These are phyloP conservation scores for Rousettus madagascariensis DNA, from an alignment of 2,797 vertebrate genomes.

Conservation along the genomic window DNA sequence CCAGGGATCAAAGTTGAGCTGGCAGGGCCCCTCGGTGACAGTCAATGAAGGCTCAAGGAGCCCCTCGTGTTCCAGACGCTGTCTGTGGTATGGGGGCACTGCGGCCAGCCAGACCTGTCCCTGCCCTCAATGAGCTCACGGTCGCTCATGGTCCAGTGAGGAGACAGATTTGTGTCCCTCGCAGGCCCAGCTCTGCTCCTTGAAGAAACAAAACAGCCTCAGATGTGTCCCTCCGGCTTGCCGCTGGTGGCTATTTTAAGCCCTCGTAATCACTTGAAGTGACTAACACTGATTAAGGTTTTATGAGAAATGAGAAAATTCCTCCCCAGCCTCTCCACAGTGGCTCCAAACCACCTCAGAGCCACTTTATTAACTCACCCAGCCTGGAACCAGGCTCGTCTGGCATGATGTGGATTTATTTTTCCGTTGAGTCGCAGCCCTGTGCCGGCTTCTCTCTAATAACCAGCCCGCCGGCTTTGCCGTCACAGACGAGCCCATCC, in stretches of 20 bases:
- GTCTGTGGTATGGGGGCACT: accelerated
- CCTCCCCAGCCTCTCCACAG: constrained; percentile 68
- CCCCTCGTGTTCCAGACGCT: background rate
- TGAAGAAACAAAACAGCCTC: constrained; percentile 69
- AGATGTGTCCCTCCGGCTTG: constrained; percentile 71
- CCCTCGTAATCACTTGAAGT: constrained; percentile 77
- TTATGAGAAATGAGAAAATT: constrained; percentile 76
- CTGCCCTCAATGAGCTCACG: background rate
- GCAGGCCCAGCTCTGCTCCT: constrained; percentile 61
- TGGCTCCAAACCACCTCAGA: constrained; percentile 80
- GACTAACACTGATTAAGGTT: constrained; percentile 80
- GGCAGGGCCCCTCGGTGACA: background rate
- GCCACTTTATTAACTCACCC: constrained; percentile 73
- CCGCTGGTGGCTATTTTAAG: constrained; percentile 80
- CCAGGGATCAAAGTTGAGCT: accelerated
- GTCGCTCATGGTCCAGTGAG: accelerated
- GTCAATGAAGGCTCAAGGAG: background rate
- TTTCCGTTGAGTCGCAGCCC: constrained; percentile 71
- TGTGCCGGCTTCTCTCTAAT: constrained; percentile 60
- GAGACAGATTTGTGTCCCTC: background rate
- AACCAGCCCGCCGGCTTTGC: background rate
- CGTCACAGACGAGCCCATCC: background rate
- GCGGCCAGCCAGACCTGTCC: background rate
- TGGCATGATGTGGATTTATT: constrained; percentile 69
- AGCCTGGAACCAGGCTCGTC: constrained; percentile 75